Base-by-base conservation (phyloP, 1,140 invertebrate genomes). In the Drosophila arawakana region DNA sequence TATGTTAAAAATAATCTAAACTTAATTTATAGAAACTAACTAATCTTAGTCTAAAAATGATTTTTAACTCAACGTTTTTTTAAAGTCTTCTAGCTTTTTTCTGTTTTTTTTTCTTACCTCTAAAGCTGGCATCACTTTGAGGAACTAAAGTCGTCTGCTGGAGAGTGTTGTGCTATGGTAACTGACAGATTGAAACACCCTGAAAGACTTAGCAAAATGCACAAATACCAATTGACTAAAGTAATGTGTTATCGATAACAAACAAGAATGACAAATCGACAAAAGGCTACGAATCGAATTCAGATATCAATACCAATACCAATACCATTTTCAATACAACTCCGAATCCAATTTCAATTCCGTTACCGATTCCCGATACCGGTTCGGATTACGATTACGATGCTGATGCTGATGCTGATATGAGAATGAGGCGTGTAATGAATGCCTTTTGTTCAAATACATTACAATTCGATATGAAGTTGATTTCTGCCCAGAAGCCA, bases 181-280 rank as follows among this genome's bases (percentile, higher is more conserved):
- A 57, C 43, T 74, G 72, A 70, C 72, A 74, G 66, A 44, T 35
- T 54, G 57, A 60, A 52, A 47, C 39, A 4, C 35, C 30, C 13
- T 6, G n/a, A n/a, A 34, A 35, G 39, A 54, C 34, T 6, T 6
- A 66, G 43, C 52, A 54, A 72, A 72, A 43, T 72, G 52, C 39
- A 52, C 62, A 41, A 68, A 73, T 54, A 39, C 41, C 54, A 50
- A 67, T 54, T 63, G 61, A 30, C 18, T 35, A 30, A 34, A 50
- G 59, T 52, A 61, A 69, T 55, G 15, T 58, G 50, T n/a, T 47
- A 50, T 61, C 57, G 49, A 47, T 73, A 69, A 34, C 65, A n/a
- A 13, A 62, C 41, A 18, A 52, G 15, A 8, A 10, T 21, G 5
- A 13, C 44, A 39, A 13, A 46, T 21, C 11, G 39, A 18, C 30